A percentile compares a stretch with the other conserved stretches of the same genome.
Evolutionary conservation across 1,140 invertebrate genomes (phyloP).

Genomic region (Caenorhabditis remanei): DNA sequence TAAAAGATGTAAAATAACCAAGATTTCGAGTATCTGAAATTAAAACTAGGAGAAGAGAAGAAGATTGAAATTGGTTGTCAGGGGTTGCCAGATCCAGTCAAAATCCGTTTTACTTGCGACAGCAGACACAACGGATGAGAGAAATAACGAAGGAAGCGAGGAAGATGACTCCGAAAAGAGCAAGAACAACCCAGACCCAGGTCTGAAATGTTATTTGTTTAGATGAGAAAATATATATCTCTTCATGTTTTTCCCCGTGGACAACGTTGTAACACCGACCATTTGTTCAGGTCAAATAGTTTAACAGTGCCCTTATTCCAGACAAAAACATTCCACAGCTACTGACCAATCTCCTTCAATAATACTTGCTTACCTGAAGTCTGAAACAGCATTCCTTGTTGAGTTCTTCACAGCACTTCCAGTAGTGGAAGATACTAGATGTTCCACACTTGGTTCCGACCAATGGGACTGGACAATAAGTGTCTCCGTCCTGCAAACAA

Average conservation of each 20-base stretch:
- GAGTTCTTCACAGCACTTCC: constrained; percentile 67
- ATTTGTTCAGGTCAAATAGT: too few relatives aligned
- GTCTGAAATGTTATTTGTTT: constrained; percentile 50
- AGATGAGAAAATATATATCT: background rate
- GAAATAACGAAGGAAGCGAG: constrained; percentile 65
- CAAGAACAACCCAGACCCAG: constrained; percentile 66
- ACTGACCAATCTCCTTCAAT: too few relatives aligned
- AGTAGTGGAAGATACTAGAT: constrained; percentile 65
- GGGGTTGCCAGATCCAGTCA: background rate
- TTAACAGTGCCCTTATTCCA: background rate
- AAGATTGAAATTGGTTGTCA: background rate
- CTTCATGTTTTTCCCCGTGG: background rate
- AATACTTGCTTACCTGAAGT: constrained; percentile 57
- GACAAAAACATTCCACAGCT: too few relatives aligned
- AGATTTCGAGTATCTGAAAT: constrained; percentile 18
- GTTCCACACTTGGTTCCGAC: constrained; percentile 65
- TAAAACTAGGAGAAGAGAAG: constrained; percentile 10
- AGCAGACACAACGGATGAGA: constrained; percentile 65
- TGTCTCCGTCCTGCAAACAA: constrained; percentile 61
- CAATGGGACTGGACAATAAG: constrained; percentile 62
- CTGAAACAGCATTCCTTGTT: constrained; percentile 69
- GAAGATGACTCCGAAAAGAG: constrained; percentile 62
- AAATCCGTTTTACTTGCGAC: constrained; percentile 56
- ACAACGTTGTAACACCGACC: too few relatives aligned
- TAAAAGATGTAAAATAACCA: background rate